These are phyloP conservation scores for Sthenelais limicola DNA, from an alignment of 2,888 invertebrate species.

Conservation along the genomic window DNA sequence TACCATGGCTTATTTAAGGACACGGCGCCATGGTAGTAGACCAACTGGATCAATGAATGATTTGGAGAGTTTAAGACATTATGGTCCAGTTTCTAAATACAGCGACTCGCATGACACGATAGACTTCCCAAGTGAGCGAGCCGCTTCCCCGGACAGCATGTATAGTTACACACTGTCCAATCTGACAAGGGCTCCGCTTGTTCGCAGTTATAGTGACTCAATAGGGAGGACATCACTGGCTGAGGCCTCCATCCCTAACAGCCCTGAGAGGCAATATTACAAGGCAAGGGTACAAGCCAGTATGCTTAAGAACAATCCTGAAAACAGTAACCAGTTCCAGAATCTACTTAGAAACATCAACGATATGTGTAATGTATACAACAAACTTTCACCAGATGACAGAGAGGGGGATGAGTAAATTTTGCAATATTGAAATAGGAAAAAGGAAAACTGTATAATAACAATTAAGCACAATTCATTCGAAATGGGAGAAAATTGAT, in stretches of 20 bases:
- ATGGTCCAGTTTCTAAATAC: conserved; percentile 18
- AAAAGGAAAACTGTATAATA: too few species aligned
- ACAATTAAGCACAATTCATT: too few species aligned
- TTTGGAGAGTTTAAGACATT: conserved; percentile 40
- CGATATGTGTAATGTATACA: conserved; percentile 33
- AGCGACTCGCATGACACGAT: conserved; percentile 25
- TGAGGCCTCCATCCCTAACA: conserved; percentile 12
- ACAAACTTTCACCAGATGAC: conserved; percentile 32
- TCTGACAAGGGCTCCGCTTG: conserved; percentile 11
- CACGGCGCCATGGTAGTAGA: conserved; percentile 8
- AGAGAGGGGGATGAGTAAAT: conserved; percentile 22
- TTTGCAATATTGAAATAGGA: too few species aligned
- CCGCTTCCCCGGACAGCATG: conserved; percentile 29
- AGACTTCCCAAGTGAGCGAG: conserved; percentile 9
- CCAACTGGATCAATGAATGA: conserved; percentile 38
- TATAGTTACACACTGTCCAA: conserved; percentile 24
- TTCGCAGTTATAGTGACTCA: conserved; percentile 39
- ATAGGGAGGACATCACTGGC: conserved; percentile 14
- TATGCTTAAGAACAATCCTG: conserved; percentile 18
- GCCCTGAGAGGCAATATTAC: conserved; percentile 20
- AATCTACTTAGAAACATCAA: conserved; percentile 32
- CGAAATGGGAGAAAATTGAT: too few species aligned
- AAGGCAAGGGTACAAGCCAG: conserved; percentile 20
- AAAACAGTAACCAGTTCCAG: conserved; percentile 22
- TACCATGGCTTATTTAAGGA: not conserved